Percentiles rank a stretch among this genome's conserved stretches.
These are phyloP conservation scores for Lacanobia wlatinum DNA, from an alignment of 2,888 invertebrate genomes.

Conservation along the genomic window DNA sequence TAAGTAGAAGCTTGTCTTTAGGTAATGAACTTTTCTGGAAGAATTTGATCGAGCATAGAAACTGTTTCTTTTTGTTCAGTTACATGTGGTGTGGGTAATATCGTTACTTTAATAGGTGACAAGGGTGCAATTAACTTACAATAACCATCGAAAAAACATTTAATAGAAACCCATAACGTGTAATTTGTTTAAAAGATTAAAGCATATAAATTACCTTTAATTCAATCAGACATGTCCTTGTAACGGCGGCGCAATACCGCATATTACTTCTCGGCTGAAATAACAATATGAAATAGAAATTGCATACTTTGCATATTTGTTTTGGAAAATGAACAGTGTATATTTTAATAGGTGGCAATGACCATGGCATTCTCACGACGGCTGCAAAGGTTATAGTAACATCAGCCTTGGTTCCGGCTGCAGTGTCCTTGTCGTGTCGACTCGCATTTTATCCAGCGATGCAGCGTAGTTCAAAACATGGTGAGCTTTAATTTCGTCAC, in stretches of 20 bases:
- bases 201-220: conserved; percentile 1
- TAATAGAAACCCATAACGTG: background rate
- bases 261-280: conserved; percentile 13
- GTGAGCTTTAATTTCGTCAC: conserved; percentile 47
- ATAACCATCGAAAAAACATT: conserved; percentile 9
- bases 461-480: conserved; percentile 47
- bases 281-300: conserved; percentile 23
- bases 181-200: conserved; percentile 18
- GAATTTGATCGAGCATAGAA: background rate
- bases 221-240: conserved; percentile 29
- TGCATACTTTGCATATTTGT: conserved; percentile 18
- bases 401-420: conserved; percentile 60
- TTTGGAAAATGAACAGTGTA: conserved; percentile 24
- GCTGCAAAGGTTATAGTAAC: conserved; percentile 32
- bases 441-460: conserved; percentile 57
- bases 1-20: conserved; percentile 23
- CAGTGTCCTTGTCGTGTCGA: conserved; percentile 68
- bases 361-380: conserved; percentile 50
- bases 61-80: background rate
- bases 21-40: background rate
- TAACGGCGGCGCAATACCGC: conserved; percentile 13
- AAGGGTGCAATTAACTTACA: conserved; percentile 3
- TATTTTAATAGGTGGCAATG: conserved; percentile 35
- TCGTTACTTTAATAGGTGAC: background rate
- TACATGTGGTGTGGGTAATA: background rate